A percentile compares a stretch with the other conserved stretches of the same genome.
Conservation (phyloP, 2,797 vertebrate species). For the Carcharodon carcharias region DNA sequence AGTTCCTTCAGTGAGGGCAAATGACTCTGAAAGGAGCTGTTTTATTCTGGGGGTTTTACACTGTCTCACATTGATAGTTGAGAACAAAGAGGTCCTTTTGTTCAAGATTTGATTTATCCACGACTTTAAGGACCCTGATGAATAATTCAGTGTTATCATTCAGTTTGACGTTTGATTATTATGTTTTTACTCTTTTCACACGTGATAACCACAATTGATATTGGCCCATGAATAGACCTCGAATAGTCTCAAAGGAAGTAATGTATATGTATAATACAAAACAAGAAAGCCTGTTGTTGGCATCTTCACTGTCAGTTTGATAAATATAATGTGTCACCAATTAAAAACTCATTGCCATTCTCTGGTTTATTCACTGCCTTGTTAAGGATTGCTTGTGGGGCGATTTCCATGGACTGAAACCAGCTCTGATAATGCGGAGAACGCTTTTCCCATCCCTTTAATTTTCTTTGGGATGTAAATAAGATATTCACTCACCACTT, state of each 20-base stretch:
- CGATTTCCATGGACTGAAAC: conserved; percentile 62
- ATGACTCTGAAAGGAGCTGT: conserved; percentile 59
- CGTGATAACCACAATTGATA: conserved; percentile 66
- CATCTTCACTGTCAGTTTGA: conserved; percentile 79
- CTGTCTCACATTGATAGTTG: conserved; percentile 53
- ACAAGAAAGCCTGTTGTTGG: conserved; percentile 67
- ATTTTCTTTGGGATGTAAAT: conserved; percentile 89
- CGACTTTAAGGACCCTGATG: conserved; percentile 74
- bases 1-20: conserved; percentile 59
- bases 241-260: conserved; percentile 67
- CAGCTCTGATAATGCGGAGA: conserved; percentile 68
- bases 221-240: conserved; percentile 49
- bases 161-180: conserved; percentile 68
- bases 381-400: conserved; percentile 79
- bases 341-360: conserved; percentile 92
- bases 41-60: conserved; percentile 60
- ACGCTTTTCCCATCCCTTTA: conserved; percentile 73
- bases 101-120: conserved; percentile 69
- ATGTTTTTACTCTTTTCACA: conserved; percentile 65
- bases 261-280: conserved; percentile 69
- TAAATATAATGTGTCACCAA: conserved; percentile 97
- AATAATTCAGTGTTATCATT: conserved; percentile 94
- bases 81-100: conserved; percentile 67
- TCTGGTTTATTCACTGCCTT: conserved; percentile 76
- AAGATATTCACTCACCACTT: conserved; percentile 80